Evolutionary conservation across 2,888 invertebrate genomes (phyloP), one percentile per base, ranked within the genome.

Genomic region (Agrilus mali): DNA sequence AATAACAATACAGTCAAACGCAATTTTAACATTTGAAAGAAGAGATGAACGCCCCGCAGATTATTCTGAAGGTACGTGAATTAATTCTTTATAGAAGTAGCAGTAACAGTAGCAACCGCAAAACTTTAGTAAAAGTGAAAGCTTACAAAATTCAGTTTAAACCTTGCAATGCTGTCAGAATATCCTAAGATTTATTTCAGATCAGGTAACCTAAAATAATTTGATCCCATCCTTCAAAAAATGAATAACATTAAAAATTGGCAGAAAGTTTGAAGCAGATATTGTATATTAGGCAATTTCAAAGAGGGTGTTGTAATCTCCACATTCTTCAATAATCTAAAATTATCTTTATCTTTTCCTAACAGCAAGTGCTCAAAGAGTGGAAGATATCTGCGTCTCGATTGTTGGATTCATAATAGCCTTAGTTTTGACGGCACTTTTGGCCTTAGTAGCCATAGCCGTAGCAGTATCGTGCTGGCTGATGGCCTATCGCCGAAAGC

Each of bases 381-480:
- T 76, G 39, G 84, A 86, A 66, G 86, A 90, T 60, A 92, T 94
- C 59, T 94, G 93, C 70, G 88, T 94, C 54, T 92, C 92, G 44
- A 89, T 88, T 74, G 85, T 92, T 56, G 90, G 92, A 50, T 82
- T 94, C 60, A 88, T 93, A 55, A 88, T 93, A 59, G 89, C 93
- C 53, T 72, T 93, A 59, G 86, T 92, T 50, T 84, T 94, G 63
- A 94, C 93, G 52, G 92, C 92, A 40, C 75, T 93, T 48, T 69
- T 94, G 60, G 92, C 93, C 45, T 73, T 94, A 50, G 92, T 93
- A 46, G 92, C 93, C 45, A 92, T 94, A 44, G 93, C 93, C 22
- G 87, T 93, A 40, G 92, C 92, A 44, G 92, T 93, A 45, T 92
- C 90, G 49, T 93, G 93, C 68, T 94, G 93, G 93, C 75, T 93